These are phyloP conservation scores for Semaprochilodus insignis DNA, from an alignment of 2,797 vertebrate species.

Conservation along the genomic window DNA sequence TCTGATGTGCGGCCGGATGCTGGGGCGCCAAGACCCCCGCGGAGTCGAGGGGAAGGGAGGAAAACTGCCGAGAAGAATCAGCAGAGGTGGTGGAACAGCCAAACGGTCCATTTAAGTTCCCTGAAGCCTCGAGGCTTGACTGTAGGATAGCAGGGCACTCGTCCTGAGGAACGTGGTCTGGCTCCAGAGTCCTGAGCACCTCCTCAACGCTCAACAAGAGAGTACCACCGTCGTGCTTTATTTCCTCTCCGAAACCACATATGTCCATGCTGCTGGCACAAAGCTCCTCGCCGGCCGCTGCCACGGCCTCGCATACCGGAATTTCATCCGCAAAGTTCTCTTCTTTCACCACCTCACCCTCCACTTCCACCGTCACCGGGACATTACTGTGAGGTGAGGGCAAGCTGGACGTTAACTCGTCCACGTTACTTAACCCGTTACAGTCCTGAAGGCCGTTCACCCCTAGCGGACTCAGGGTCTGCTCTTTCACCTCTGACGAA, in stretches of 20 bases:
- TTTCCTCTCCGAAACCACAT: slow-evolving; percentile 88
- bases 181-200: slow-evolving; percentile 94
- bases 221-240: slow-evolving; percentile 88
- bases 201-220: slow-evolving; percentile 95
- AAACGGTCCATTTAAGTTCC: slow-evolving; percentile 84
- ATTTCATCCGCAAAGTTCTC: slow-evolving; percentile 84
- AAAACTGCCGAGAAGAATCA: slow-evolving; percentile 66
- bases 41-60: slow-evolving; percentile 66
- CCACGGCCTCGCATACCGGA: slow-evolving; percentile 86
- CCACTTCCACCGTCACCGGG: slow-evolving; percentile 63
- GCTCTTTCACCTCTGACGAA: slow-evolving; percentile 73
- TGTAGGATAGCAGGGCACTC: slow-evolving; percentile 76
- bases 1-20: slow-evolving; percentile 78
- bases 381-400: slow-evolving; percentile 77
- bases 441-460: slow-evolving; percentile 92
- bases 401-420: slow-evolving; percentile 82
- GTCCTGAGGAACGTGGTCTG: slow-evolving; percentile 74
- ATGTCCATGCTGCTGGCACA: slow-evolving; percentile 87
- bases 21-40: slow-evolving; percentile 77
- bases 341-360: slow-evolving; percentile 82
- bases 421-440: slow-evolving; percentile 86
- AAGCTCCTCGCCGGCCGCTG: slow-evolving; percentile 78
- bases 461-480: slow-evolving; percentile 75
- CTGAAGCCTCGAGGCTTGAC: slow-evolving; percentile 79
- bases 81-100: slow-evolving; percentile 71